phyloP scores from a whole-genome alignment of 2,113 vertebrate species.

The Stercorarius parasiticus region DNA sequence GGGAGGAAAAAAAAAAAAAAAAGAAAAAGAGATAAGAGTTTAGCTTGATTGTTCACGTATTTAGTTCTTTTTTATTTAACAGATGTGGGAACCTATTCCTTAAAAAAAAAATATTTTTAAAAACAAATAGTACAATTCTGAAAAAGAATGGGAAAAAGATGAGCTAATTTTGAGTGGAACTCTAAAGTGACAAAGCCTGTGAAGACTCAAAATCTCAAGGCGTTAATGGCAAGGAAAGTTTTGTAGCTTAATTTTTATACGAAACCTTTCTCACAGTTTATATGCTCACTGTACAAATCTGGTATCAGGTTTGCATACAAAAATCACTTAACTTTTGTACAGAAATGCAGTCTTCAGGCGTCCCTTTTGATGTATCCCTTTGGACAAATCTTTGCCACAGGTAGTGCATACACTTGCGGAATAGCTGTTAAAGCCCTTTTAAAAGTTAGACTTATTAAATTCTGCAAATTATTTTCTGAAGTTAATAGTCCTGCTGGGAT shows the following conservation, averaged over 20 bases:
- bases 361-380: neutral
- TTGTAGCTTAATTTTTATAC: neutral
- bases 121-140: neutral
- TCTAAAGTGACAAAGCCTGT: neutral
- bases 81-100: neutral
- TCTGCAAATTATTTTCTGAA: neutral
- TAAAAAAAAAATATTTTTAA: neutral
- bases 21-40: neutral
- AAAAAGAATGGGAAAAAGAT: neutral
- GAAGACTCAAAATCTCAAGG: neutral
- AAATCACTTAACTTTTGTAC: neutral
- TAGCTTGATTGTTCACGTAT: neutral
- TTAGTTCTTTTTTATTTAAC: neutral
- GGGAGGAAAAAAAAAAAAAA: neutral
- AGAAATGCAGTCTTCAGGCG: neutral
- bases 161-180: neutral
- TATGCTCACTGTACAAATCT: neutral
- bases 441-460: neutral
- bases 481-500: neutral
- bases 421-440: neutral
- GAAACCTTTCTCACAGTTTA: neutral
- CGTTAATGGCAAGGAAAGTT: neutral
- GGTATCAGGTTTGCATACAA: neutral
- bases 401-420: rapidly evolving
- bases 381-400: neutral